Evolutionary conservation across 2,797 vertebrate genomes (phyloP).

Genomic region (Centroberyx gerrardi): DNA sequence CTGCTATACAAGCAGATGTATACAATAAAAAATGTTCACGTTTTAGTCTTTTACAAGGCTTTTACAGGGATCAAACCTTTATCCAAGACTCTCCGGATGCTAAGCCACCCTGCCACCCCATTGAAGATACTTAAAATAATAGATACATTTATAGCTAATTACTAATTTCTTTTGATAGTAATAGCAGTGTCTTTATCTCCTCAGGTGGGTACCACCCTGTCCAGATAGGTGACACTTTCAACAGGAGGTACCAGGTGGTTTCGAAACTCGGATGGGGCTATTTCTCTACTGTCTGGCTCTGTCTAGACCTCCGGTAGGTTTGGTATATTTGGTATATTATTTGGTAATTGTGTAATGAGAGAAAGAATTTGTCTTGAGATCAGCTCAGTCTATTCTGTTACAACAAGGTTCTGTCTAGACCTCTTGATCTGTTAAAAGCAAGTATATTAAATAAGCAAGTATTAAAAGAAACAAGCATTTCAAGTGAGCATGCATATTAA

Average conservation of each 20-base stretch:
- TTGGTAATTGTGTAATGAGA: not conserved
- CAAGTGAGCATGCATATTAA: not conserved
- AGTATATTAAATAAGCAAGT: too few species aligned
- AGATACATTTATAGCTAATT: not conserved
- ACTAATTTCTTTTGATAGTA: not conserved
- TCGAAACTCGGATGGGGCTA: slow-evolving; percentile 87
- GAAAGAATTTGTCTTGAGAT: not conserved
- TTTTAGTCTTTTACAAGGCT: slow-evolving; percentile 10
- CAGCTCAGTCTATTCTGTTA: not conserved
- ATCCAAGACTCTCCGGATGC: too few species aligned
- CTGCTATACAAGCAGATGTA: slow-evolving; percentile 27
- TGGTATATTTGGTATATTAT: too few species aligned
- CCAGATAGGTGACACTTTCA: slow-evolving; percentile 85
- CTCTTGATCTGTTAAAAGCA: too few species aligned
- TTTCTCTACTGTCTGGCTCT: slow-evolving; percentile 92
- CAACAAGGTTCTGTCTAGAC: too few species aligned
- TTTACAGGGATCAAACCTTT: too few species aligned
- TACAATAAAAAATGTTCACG: not conserved
- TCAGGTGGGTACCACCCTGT: slow-evolving; percentile 86
- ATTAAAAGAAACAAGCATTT: not conserved
- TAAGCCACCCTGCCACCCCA: not conserved
- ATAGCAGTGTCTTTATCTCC: not conserved
- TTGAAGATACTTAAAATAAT: not conserved
- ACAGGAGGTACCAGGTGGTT: slow-evolving; percentile 86
- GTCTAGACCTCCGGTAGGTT: slow-evolving; percentile 83